Base-by-base conservation (phyloP, 64 coral and sea anemone genomes). In the Exaiptasia diaphana region DNA sequence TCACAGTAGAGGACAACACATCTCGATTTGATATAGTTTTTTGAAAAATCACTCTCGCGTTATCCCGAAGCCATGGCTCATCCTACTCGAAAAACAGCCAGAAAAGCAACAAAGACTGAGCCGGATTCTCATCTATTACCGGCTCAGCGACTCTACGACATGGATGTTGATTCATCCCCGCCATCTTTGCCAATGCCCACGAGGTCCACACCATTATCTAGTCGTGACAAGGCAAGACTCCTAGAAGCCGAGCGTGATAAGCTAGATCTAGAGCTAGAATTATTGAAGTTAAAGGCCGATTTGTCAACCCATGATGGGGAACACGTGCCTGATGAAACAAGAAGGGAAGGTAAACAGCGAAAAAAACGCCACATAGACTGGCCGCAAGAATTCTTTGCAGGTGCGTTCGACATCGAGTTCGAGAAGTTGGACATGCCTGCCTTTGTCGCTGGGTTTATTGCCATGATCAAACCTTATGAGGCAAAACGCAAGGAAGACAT, bases 301-400 rank as follows among this genome's bases (percentile, higher is more conserved):
- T n/a, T n/a, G n/a, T n/a, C n/a, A n/a, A n/a, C n/a, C n/a, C n/a
- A n/a, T n/a, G n/a, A n/a, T n/a, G n/a, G n/a, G n/a, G n/a, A n/a
- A n/a, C n/a, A n/a, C n/a, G n/a, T n/a, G n/a, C n/a, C n/a, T n/a
- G n/a, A n/a, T n/a, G n/a, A n/a, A n/a, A n/a, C n/a, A n/a, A n/a
- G n/a, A n/a, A n/a, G 62, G 28, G 23, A 65, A 65, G 30, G 62
- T 65, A 35, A 65, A 65, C 21, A 37, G n/a, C 33, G 27, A 32
- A 65, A 65, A 0, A 73, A 73, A 17, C 1, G 70, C 13, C 5
- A 22, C 0, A 49, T 73, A 12, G 52, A 79, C 24, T 62, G 76
- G 52, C 76, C 76, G 18, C 76, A 79, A 39, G 76, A 79, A 3
- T 79, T 61, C 37, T 15, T 6, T 28, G 3, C 53, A 79, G 76